Percentiles rank a stretch among this genome's conserved stretches.
Evolutionary conservation across 1,140 invertebrate genomes (phyloP).

Genomic region (Protaetia brevitarsis): DNA sequence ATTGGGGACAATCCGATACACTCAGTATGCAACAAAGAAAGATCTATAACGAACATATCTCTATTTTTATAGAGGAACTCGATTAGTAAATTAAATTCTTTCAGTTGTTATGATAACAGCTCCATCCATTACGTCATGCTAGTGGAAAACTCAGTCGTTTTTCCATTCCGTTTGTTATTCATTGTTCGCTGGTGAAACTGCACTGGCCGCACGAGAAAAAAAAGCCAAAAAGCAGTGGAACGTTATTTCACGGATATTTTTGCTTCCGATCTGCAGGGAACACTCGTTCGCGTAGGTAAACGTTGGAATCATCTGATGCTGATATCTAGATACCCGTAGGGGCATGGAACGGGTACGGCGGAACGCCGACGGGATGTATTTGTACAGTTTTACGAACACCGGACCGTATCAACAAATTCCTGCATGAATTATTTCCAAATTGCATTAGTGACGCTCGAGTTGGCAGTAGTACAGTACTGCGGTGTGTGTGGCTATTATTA

Average conservation of each 20-base stretch:
- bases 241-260: background rate
- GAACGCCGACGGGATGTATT: background rate
- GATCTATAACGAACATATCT: too few relatives aligned
- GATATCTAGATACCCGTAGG: background rate
- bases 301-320: background rate
- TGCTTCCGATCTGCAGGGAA: background rate
- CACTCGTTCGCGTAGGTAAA: background rate
- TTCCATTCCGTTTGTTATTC: too few relatives aligned
- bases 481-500: too few relatives aligned
- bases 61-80: too few relatives aligned
- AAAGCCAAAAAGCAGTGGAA: background rate
- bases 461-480: too few relatives aligned
- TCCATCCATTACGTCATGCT: too few relatives aligned
- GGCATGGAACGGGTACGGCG: background rate
- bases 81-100: too few relatives aligned
- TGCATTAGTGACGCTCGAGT: conserved; percentile 7
- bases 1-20: too few relatives aligned
- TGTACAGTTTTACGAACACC: background rate
- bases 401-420: conserved; percentile 14
- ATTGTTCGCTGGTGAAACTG: too few relatives aligned
- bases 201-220: background rate
- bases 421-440: conserved; percentile 1
- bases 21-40: too few relatives aligned
- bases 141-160: too few relatives aligned
- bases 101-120: too few relatives aligned